Conservation (phyloP, 1,140 invertebrate species). For the Heterodera schachtii region DNA sequence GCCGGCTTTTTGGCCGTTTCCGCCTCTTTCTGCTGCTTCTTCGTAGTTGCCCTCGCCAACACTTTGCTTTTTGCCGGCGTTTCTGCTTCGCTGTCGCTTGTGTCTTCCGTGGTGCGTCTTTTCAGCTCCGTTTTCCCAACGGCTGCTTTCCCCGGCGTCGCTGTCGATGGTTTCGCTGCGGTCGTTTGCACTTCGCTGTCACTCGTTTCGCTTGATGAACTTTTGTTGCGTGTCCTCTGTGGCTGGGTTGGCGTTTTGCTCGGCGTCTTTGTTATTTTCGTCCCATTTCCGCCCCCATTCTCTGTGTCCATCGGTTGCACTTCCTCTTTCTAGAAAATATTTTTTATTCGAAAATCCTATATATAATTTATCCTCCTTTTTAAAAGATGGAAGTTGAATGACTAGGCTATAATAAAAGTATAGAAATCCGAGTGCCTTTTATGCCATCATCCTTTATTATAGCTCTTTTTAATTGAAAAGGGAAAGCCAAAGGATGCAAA, state of each 20-base stretch:
- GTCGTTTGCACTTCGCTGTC: conserved; percentile 1
- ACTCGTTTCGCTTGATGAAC: not conserved
- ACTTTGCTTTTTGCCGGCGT: not conserved
- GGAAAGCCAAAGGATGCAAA: too few species aligned
- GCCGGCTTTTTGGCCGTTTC: not conserved
- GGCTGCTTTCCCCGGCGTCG: conserved; percentile 2
- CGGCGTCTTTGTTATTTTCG: not conserved
- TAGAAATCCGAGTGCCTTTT: too few species aligned
- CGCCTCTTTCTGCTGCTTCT: not conserved
- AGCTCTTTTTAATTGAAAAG: too few species aligned
- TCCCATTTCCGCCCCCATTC: not conserved
- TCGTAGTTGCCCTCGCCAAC: not conserved
- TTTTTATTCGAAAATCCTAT: too few species aligned
- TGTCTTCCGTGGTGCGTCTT: not conserved
- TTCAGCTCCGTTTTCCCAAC: conserved; percentile 16
- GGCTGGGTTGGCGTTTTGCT: conserved; percentile 1
- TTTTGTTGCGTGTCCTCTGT: not conserved
- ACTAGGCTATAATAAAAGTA: too few species aligned
- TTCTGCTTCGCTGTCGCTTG: conserved; percentile 13
- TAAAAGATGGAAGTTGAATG: too few species aligned
- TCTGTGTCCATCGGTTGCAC: too few species aligned
- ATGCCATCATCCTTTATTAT: too few species aligned
- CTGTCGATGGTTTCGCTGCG: not conserved
- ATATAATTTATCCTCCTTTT: too few species aligned
- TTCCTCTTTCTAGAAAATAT: not conserved